Evolutionary conservation across 2,113 vertebrate species (phyloP), one percentile per base, ranked within the genome.

Genomic region (Sarotherodon lohbergeri): DNA sequence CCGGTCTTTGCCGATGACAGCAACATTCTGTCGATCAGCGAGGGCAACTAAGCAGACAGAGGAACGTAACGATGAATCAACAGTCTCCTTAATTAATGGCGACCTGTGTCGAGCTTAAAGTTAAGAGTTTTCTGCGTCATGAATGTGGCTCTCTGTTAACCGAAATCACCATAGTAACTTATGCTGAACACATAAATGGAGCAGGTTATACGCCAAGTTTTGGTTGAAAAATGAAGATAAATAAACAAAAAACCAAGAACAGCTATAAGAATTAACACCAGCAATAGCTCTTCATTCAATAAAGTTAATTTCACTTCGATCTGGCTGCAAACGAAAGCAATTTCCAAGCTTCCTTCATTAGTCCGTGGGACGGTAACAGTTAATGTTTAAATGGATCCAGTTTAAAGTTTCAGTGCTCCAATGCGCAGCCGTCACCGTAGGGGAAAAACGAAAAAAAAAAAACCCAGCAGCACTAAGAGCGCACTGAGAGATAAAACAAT

Each of bases 21-120:
- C 83, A 99, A 95, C 98, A 99, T 99, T 90, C 98, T 97, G 93
- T 99, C 98, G 1, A 99, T 99, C 86, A 99, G 95, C 1, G 97
- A 96, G 3, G 99, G 99, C 85, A 99, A 97, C 99, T 99, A 83
- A 4, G 89, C 6, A 88, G 43, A 76, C 32, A 90, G 14, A 86
- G 12, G 82, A 12, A 13, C 9, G 24, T 4, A 76, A 46, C 4
- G 19, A 57, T 54, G 7, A 84, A 36, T 22, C 46, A 27, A 17
- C 22, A 73, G 22, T 66, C 24, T 16, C 6, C 19, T 73, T 46
- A 48, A 48, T 73, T 73, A 73, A 29, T 48, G 68, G 14, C 0
- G 2, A 73, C 39, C 68, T 48, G 22, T 29, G 41, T 11, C 9
- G 5, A 73, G 22, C 22, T 46, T 73, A 73, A 73, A 73, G 14